Evolutionary conservation across 2,797 vertebrate species (phyloP), one percentile per base, ranked within the genome.

Genomic region (Pipistrellus kuhlii): DNA sequence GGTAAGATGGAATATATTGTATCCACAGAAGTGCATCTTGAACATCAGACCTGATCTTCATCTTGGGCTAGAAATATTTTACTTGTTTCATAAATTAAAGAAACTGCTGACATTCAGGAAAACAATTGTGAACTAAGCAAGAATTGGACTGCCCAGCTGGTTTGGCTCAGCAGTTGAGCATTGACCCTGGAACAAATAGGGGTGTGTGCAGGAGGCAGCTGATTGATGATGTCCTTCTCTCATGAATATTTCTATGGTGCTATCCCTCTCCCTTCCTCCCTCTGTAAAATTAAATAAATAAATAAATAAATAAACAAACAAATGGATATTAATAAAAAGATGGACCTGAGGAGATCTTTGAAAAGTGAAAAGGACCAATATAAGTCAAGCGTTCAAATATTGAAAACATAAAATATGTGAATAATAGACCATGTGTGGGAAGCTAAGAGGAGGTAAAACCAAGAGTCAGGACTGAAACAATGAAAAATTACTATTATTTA

Each of bases 21-120:
- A 91, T 77, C 76, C 55, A 62, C 9, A 62, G 89, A 87, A 20
- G 12, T 82, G 27, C 35, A 69, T 76, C 51, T 35, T 92, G 13
- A 88, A 95, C 30, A 87, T 84, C 48, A 71, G 77, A 78, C 32
- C 14, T 32, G 30, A 75, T 41, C n/a, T 85, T 23, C 57, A 57
- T 46, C 59, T 87, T 82, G n/a, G 44, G 1, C 41, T 71, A 68
- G 41, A 94, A 89, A 83, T 93, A 51, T 85, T 84, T 90, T 27
- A 90, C 57, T 82, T 78, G 32, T 38, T 55, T 95, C 55, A 35
- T 86, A 87, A 92, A 23, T 94, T 85, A 92, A 83, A 93, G 57
- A 83, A 97, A 96, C 35, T 93, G 72, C 71, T 88, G 77, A 96
- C 69, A 88, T 93, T 90, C 83, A 82, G 78, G 64, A 96, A 93